These are phyloP conservation scores for Sepiola atlantica DNA, from an alignment of 2,888 invertebrate genomes.

Conservation along the genomic window DNA sequence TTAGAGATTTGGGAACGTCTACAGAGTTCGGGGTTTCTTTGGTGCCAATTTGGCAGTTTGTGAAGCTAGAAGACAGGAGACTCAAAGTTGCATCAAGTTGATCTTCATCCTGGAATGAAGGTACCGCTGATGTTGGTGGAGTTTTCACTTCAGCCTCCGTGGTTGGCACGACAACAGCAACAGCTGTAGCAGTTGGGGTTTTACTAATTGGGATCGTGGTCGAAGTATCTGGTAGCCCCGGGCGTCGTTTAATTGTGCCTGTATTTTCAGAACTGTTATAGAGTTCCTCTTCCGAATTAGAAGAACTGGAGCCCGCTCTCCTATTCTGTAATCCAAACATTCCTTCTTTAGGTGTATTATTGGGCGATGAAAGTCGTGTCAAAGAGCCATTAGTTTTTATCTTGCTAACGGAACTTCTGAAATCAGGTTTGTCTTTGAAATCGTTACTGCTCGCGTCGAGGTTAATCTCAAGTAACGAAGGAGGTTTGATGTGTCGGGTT, in stretches of 20 bases:
- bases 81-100: not conserved
- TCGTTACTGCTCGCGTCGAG: conserved; percentile 55
- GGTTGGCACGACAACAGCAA: conserved; percentile 15
- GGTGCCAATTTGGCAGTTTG: not conserved
- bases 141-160: conserved; percentile 44
- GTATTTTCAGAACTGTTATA: conserved; percentile 68
- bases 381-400: conserved; percentile 74
- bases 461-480: conserved; percentile 40
- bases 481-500: conserved; percentile 32
- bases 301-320: conserved; percentile 67
- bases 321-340: conserved; percentile 62
- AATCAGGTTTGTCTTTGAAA: conserved; percentile 59
- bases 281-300: conserved; percentile 70
- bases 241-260: conserved; percentile 71
- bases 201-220: conserved; percentile 49
- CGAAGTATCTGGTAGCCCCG: conserved; percentile 49
- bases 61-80: not conserved
- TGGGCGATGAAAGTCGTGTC: conserved; percentile 68
- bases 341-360: conserved; percentile 65
- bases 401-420: conserved; percentile 68
- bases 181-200: not conserved
- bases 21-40: not conserved
- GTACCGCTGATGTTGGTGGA: not conserved
- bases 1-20: not conserved
- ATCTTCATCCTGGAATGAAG: not conserved